Base-by-base conservation (phyloP, 1,140 invertebrate genomes). In the Rhynchophorus ferrugineus region DNA sequence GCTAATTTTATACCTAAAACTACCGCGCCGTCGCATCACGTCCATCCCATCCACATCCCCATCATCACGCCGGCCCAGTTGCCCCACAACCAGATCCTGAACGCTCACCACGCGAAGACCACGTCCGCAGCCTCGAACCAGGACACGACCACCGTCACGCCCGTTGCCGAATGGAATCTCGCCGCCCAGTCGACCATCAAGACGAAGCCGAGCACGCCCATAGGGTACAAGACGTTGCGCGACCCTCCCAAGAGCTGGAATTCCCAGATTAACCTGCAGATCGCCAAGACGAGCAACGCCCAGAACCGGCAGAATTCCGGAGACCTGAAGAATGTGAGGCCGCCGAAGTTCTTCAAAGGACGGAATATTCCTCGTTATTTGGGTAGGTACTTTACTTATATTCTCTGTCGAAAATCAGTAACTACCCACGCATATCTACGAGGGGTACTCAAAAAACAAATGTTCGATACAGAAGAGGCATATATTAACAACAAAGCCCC, bases 201-300 rank as follows among this genome's bases (percentile, higher is more conserved):
- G 35, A 60, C 67, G 1, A 67, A 66, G 57, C 54, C 63, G 11
- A 60, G 49, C 33, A 62, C 60, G 14, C 60, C 70, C 1, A 63
- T 72, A 3, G 72, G 73, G 0, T 79, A 79, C 51, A 80, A 79
- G 48, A 79, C 78, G 0, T 61, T 79, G 1, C 66, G 76, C 9
- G 71, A 75, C 49, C 77, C 77, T 1, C 75, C 78, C 0, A 79
- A 75, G 54, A 70, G 71, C 1, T 80, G 78, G 78, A 80, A 79
- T 61, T 77, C 77, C 1, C 77, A 74, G 3, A 64, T 78, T 2
- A 80, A 79, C 60, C 77, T 76, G 1, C 77, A 74, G 3, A 64
- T 78, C 2, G 71, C 77, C 0, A 72, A 75, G 34, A 72, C 73
- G 11, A 75, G 3, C 21, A 35, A 20, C 29, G 41, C 22, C 0